Percentiles rank a stretch among this genome's conserved stretches.
Evolutionary conservation across 2,797 vertebrate genomes (phyloP).

Genomic region (Neosilurus hyrtlii): DNA sequence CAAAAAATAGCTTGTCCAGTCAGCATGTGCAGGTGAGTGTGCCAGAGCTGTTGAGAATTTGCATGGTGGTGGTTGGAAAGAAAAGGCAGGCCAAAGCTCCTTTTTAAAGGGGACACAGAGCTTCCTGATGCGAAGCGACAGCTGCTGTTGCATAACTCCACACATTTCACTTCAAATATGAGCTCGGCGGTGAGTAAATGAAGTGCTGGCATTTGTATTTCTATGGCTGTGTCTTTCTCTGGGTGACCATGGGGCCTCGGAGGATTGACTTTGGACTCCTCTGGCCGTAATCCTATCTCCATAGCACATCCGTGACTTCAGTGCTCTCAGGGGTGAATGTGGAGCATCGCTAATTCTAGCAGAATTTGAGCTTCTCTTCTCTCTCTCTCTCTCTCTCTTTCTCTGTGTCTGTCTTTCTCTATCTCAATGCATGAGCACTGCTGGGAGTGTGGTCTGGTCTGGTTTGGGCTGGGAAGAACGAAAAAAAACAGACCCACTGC

Average conservation of each 20-base stretch:
- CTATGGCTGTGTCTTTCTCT: constrained; percentile 34
- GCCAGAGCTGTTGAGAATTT: constrained; percentile 49
- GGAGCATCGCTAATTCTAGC: constrained; percentile 66
- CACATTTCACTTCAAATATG: constrained; percentile 60
- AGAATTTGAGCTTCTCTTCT: constrained; percentile 46
- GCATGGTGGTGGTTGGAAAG: constrained; percentile 54
- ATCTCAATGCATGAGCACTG: background rate
- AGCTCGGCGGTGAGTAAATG: constrained; percentile 57
- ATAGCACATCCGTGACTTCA: constrained; percentile 50
- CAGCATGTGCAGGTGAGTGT: constrained; percentile 9
- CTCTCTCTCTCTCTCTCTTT: background rate
- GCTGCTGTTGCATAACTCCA: constrained; percentile 67
- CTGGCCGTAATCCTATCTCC: constrained; percentile 55
- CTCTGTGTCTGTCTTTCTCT: background rate
- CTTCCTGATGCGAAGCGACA: constrained; percentile 53
- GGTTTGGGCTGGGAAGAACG: background rate
- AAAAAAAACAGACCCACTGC: constrained; percentile 17
- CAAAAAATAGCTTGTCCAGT: constrained; percentile 22
- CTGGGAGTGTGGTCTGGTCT: constrained; percentile 11
- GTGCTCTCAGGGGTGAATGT: constrained; percentile 59
- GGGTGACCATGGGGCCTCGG: constrained; percentile 35
- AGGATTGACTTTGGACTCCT: constrained; percentile 48
- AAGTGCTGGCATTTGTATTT: constrained; percentile 55
- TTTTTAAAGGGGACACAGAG: background rate
- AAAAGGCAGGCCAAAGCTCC: background rate